Base-by-base conservation (phyloP, 2,797 vertebrate species). In the Gobionotothen gibberifrons region DNA sequence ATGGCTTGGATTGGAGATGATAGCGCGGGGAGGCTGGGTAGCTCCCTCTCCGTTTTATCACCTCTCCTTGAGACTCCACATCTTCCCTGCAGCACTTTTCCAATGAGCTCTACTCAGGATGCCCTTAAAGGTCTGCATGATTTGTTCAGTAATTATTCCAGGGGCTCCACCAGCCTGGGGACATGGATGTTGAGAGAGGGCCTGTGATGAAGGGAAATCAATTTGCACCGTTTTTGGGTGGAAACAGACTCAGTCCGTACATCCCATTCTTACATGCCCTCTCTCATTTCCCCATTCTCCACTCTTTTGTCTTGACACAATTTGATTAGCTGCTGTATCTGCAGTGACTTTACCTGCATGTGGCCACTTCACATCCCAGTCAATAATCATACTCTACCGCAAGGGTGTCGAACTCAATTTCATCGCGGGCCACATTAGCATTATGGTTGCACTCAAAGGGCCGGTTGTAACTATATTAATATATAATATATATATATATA, bases 141-240 rank as follows among this genome's bases (percentile, higher is more conserved):
- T 96, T 94, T 95, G 76, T 95, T 92, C 94, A 93, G 93, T 72
- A 73, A 63, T 53, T 78, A 75, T 93, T 94, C 93, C 92, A 93
- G 90, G 90, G 92, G 67, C 78, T 84, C 85, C 72, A 94, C 89
- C 93, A 95, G 82, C 94, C 85, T 57, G 93, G 95, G 96, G 96
- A 95, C 94, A 96, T 95, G 96, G 95, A 95, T 95, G 96, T 95
- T 97, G 97, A 97, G 96, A 96, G 97, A 97, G 95, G 91, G 93
- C 90, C 85, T 94, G 90, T 82, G 69, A 79, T 87, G 32, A 82
- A 56, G 19, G 36, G 26, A 59, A 76, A 49, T 52, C 14, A 76
- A 79, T 79, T 79, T 46, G 43, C 14, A 71, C 3, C 29, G 47
- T 57, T 42, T 32, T 53, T 47, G 17, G 22, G 47, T 40, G 22